phyloP scores from a whole-genome alignment of 2,888 invertebrate species.

The Eurytoma adleriae region DNA sequence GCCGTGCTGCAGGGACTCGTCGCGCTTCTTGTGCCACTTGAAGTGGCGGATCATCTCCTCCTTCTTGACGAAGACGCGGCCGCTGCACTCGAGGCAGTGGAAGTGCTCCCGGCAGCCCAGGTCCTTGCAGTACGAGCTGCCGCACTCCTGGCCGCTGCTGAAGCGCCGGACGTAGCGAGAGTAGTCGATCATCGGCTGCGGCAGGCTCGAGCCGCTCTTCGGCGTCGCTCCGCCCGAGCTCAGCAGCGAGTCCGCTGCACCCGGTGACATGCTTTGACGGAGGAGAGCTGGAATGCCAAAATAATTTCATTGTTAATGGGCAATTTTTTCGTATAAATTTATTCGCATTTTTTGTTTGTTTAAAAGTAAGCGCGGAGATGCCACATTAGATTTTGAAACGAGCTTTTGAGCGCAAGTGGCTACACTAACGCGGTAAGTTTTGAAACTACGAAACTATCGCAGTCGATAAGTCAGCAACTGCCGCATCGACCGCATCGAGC shows the following conservation, averaged over 20 bases:
- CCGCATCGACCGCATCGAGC: constrained; percentile 6
- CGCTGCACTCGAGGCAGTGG: constrained; percentile 90
- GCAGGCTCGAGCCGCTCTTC: constrained; percentile 5
- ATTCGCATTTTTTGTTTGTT: no score
- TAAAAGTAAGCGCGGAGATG: no score
- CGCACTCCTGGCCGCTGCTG: constrained; percentile 89
- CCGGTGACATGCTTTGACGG: constrained; percentile 77
- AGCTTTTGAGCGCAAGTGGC: no score
- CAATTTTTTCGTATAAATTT: no score
- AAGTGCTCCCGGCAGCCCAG: constrained; percentile 96
- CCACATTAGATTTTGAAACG: no score
- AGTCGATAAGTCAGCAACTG: constrained; percentile 21
- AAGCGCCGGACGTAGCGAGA: constrained; percentile 93
- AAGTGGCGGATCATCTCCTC: constrained; percentile 99
- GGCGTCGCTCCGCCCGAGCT: constrained; percentile 24
- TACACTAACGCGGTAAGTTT: not conserved
- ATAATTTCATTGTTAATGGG: no score
- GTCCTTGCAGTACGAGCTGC: constrained; percentile 90
- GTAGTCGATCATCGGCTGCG: constrained; percentile 87
- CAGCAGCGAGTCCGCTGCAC: constrained; percentile 64
- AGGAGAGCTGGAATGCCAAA: constrained; percentile 78
- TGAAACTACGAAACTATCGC: constrained; percentile 10
- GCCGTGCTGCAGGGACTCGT: constrained; percentile 96
- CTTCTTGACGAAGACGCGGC: constrained; percentile 96
- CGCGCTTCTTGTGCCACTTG: constrained; percentile 99